Conservation (phyloP, 2,113 vertebrate species). For the Charina bottae region DNA sequence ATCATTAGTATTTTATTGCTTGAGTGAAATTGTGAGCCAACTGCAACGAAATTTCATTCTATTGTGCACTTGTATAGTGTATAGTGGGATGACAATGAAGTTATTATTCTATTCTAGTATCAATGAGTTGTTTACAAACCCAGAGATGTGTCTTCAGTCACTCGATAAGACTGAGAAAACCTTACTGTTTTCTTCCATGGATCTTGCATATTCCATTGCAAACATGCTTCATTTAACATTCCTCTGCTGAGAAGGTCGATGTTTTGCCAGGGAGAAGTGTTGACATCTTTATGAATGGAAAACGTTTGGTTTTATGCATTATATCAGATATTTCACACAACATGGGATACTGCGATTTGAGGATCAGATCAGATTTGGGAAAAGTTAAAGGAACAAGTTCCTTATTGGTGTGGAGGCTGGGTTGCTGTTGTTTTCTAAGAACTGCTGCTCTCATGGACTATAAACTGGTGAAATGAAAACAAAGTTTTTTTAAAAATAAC, state of each 20-base stretch:
- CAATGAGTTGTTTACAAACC: constrained; percentile 49
- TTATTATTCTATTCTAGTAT: too few species aligned
- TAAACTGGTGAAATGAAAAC: neutral
- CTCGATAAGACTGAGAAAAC: constrained; percentile 56
- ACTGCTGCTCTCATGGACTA: constrained; percentile 39
- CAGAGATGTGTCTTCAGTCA: constrained; percentile 27
- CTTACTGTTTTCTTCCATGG: constrained; percentile 59
- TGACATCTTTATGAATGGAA: constrained; percentile 70
- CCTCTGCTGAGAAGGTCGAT: constrained; percentile 59
- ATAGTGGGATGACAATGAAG: too few species aligned
- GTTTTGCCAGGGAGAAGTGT: constrained; percentile 61
- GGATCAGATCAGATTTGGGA: constrained; percentile 51
- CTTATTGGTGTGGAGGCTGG: neutral
- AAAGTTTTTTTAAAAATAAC: too few species aligned
- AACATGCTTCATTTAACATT: constrained; percentile 60
- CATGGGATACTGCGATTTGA: constrained; percentile 66
- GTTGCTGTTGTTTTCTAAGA: constrained; percentile 49
- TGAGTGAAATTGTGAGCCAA: too few species aligned
- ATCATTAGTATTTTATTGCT: too few species aligned
- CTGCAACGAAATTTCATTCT: too few species aligned
- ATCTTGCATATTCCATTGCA: constrained; percentile 45
- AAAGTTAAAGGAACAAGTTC: constrained; percentile 45
- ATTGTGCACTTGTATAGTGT: too few species aligned
- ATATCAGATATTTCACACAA: constrained; percentile 58
- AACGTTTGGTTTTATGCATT: constrained; percentile 56